Evolutionary conservation across 1,140 invertebrate genomes (phyloP).

Genomic region (Eueides isabella): DNA sequence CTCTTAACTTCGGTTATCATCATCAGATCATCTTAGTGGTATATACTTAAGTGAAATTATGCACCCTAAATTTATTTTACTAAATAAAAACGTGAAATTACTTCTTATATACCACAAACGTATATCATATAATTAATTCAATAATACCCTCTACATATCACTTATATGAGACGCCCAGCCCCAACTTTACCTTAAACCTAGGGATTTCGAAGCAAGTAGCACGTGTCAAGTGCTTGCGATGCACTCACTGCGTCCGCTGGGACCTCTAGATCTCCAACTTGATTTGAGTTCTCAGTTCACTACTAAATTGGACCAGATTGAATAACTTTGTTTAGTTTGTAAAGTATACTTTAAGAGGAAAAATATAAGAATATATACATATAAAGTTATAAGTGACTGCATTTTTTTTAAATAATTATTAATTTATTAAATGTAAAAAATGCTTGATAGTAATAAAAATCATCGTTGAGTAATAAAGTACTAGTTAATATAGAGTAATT

Average conservation of each 20-base stretch:
- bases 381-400: too few relatives aligned
- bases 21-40: too few relatives aligned
- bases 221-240: conserved; percentile 14
- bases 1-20: too few relatives aligned
- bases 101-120: not conserved
- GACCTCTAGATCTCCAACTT: conserved; percentile 9
- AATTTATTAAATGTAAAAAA: too few relatives aligned
- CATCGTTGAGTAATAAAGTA: too few relatives aligned
- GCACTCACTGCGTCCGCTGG: conserved; percentile 1
- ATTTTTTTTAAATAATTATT: too few relatives aligned
- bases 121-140: not conserved
- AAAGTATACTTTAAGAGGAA: not conserved
- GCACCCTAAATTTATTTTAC: too few relatives aligned
- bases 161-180: not conserved
- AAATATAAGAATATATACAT: not conserved
- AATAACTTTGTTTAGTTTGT: conserved; percentile 13
- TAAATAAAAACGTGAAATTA: too few relatives aligned
- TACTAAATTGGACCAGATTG: not conserved
- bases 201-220: not conserved
- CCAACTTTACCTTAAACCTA: conserved; percentile 11
- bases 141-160: not conserved
- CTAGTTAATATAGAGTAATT: too few relatives aligned
- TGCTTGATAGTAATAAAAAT: too few relatives aligned
- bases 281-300: conserved; percentile 2
- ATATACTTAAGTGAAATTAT: too few relatives aligned